Evolutionary conservation across 2,888 invertebrate species (phyloP).

Genomic region (Noctua janthe): DNA sequence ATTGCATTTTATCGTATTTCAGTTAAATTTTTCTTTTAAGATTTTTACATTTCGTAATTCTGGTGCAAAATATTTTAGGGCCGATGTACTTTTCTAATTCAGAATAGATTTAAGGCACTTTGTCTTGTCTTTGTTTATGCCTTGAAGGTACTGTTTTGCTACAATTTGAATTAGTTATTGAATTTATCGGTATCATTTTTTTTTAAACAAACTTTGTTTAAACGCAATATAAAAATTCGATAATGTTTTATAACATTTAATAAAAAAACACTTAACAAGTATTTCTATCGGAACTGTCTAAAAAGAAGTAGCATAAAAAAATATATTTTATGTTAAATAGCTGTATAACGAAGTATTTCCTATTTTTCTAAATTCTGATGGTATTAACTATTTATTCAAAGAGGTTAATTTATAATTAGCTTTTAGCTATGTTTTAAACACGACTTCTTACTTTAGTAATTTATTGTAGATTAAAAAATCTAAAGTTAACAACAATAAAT

Average conservation of each 20-base stretch:
- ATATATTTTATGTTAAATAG: background rate
- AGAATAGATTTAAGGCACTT: background rate
- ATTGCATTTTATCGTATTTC: constrained; percentile 39
- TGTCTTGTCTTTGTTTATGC: background rate
- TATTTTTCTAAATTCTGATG: constrained; percentile 34
- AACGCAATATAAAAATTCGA: background rate
- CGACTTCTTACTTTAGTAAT: constrained; percentile 62
- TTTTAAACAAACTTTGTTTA: background rate
- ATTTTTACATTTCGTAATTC: constrained; percentile 11
- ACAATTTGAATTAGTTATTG: background rate
- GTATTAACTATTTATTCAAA: constrained; percentile 41
- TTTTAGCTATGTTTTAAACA: constrained; percentile 32
- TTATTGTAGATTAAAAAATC: constrained; percentile 65
- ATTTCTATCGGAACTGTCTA: background rate
- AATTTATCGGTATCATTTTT: background rate
- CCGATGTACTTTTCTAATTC: background rate
- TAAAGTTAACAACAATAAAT: constrained; percentile 13
- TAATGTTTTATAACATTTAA: background rate
- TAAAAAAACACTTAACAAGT: no score
- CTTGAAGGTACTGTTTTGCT: constrained; percentile 7
- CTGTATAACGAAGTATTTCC: constrained; percentile 32
- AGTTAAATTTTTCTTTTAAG: background rate
- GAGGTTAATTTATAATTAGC: constrained; percentile 29
- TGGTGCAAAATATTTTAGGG: background rate
- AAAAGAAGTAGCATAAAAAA: background rate